phyloP scores from a whole-genome alignment of 1,140 invertebrate species.

The Dendrolimus kikuchii region DNA sequence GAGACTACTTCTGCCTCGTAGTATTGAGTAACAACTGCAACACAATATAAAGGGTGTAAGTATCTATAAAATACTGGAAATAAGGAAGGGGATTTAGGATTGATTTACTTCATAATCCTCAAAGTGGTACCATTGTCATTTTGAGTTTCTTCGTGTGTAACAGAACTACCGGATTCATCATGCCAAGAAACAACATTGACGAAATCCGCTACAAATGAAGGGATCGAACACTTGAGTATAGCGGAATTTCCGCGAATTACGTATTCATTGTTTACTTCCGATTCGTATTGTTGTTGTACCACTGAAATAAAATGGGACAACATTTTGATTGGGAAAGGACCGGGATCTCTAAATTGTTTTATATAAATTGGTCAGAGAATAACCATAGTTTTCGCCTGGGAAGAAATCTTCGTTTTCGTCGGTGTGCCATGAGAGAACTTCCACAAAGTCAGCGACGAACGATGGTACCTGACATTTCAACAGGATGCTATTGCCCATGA shows the following conservation, averaged over 20 bases:
- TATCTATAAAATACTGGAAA: constrained; percentile 15
- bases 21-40: constrained; percentile 90
- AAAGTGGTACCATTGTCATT: constrained; percentile 69
- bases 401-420: constrained; percentile 80
- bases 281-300: constrained; percentile 89
- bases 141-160: constrained; percentile 75
- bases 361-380: constrained; percentile 29
- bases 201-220: constrained; percentile 94
- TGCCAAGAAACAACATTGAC: constrained; percentile 92
- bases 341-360: constrained; percentile 7
- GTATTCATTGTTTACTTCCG: constrained; percentile 92
- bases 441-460: constrained; percentile 93
- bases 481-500: constrained; percentile 93
- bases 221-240: constrained; percentile 92
- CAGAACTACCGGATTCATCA: constrained; percentile 78
- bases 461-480: constrained; percentile 94
- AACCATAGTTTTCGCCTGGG: constrained; percentile 78
- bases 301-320: constrained; percentile 73
- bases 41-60: constrained; percentile 12
- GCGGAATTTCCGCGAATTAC: constrained; percentile 93
- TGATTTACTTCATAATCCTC: constrained; percentile 9
- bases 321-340: constrained; percentile 4
- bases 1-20: constrained; percentile 94
- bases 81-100: constrained; percentile 14
- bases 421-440: constrained; percentile 90